Evolutionary conservation across 2,888 invertebrate genomes (phyloP).

Genomic region (Teleogryllus oceanicus): DNA sequence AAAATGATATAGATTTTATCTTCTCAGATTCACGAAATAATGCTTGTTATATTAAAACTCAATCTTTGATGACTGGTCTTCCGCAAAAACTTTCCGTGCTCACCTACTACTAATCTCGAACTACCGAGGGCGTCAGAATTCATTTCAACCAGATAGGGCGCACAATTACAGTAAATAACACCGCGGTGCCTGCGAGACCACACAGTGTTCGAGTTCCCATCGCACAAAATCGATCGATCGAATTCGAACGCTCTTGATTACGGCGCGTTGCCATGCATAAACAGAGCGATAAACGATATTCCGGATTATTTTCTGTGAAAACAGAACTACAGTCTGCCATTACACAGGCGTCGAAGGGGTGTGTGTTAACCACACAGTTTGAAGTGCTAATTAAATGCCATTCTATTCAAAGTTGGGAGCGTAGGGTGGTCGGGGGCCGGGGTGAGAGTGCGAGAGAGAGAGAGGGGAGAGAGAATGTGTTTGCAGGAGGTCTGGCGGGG

Average conservation of each 20-base stretch:
- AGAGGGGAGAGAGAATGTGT: neutral
- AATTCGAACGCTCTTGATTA: neutral
- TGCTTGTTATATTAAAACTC: too few species aligned
- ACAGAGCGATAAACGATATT: neutral
- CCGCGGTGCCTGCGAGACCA: too few species aligned
- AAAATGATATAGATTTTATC: too few species aligned
- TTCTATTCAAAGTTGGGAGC: neutral
- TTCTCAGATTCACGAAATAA: too few species aligned
- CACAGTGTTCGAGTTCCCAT: too few species aligned
- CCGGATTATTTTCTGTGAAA: neutral
- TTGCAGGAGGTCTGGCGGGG: neutral
- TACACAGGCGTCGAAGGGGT: neutral
- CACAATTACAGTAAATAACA: too few species aligned
- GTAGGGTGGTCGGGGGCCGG: neutral
- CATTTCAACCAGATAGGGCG: too few species aligned
- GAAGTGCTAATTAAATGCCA: constrained; percentile 1
- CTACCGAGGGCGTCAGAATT: too few species aligned
- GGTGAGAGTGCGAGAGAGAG: neutral
- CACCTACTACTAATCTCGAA: too few species aligned
- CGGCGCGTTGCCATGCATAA: neutral
- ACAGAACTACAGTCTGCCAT: neutral
- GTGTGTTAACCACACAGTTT: neutral
- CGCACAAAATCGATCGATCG: neutral
- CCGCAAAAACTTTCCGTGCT: too few species aligned
- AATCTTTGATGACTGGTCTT: too few species aligned